A percentile compares a stretch with the other conserved stretches of the same genome.
Conservation (phyloP, 2,797 vertebrate genomes). For the Lacerta viridis region DNA sequence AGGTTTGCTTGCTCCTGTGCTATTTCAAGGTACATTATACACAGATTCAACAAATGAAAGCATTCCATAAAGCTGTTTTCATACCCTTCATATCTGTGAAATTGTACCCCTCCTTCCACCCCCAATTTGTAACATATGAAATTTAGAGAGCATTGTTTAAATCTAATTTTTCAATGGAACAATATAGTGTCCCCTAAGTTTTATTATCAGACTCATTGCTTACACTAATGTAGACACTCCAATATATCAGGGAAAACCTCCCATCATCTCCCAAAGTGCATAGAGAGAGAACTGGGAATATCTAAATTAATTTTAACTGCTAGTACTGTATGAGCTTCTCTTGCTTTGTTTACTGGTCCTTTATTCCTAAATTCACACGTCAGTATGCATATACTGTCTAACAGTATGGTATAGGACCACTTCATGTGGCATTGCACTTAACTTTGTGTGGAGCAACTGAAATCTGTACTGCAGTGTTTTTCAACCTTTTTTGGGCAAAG, state of each 20-base stretch:
- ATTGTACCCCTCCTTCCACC: background rate
- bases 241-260: constrained; percentile 20
- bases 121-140: background rate
- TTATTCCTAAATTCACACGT: too few species aligned
- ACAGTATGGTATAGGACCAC: background rate
- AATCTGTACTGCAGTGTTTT: too few species aligned
- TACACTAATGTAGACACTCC: background rate
- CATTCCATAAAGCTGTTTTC: constrained; percentile 13
- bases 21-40: background rate
- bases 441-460: too few species aligned
- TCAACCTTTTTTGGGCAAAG: too few species aligned
- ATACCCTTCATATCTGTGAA: constrained; percentile 32
- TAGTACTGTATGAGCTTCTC: background rate
- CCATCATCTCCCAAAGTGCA: background rate
- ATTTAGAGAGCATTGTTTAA: background rate
- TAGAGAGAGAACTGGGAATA: background rate
- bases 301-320: background rate
- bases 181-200: background rate
- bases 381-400: background rate
- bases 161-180: constrained; percentile 20
- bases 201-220: background rate
- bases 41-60: constrained; percentile 38
- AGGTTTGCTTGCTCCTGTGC: constrained; percentile 17
- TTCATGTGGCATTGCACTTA: too few species aligned
- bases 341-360: too few species aligned